Evolutionary conservation across 2,888 invertebrate species (phyloP), one percentile per base, ranked within the genome.

Genomic region (Andrena marginata): DNA sequence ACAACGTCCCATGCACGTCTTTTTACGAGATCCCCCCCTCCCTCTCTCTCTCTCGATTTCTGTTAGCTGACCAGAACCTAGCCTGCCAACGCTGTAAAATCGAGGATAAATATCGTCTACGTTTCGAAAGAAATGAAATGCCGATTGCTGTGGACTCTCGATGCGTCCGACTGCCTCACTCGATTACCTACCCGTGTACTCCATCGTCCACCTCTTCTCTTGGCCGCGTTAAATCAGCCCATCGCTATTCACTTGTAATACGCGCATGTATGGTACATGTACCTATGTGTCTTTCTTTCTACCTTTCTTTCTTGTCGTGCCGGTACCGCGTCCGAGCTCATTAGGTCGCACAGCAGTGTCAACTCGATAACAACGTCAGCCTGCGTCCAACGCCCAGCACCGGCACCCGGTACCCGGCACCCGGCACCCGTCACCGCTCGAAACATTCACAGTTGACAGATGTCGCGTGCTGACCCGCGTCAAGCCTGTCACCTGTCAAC

Each of bases 381-480:
- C 77, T 42, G 77, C 78, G 80, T 81, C 80, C 80, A 80, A 77
- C 71, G 75, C 82, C 83, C 81, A 78, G 20, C 73, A 67, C 83
- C 87, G 42, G 42, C 42, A 16, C 73, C 64, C 77, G 49, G 77
- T 73, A 80, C 80, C 80, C 80, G 78, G 70, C 71, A 73, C 82
- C 83, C 81, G 80, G 20, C 73, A 67, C 83, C 87, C 89, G 89
- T 92, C 90, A 89, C 85, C 89, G 87, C 87, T 90, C 85, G 90
- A 91, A 92, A 92, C 90, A 90, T 93, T 92, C 89, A 91, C 89
- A 90, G 91, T 91, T 93, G 93, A 93, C 92, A 92, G 89, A 91
- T 92, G 93, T 93, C 93, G 91, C 89, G 86, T 86, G 89, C 90
- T 90, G 85, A 90, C 91, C 90, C 89, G 89, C 90, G 90, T 93